These are phyloP conservation scores for Dendrocopos noguchii DNA, from an alignment of 2,113 vertebrate species.

Conservation along the genomic window DNA sequence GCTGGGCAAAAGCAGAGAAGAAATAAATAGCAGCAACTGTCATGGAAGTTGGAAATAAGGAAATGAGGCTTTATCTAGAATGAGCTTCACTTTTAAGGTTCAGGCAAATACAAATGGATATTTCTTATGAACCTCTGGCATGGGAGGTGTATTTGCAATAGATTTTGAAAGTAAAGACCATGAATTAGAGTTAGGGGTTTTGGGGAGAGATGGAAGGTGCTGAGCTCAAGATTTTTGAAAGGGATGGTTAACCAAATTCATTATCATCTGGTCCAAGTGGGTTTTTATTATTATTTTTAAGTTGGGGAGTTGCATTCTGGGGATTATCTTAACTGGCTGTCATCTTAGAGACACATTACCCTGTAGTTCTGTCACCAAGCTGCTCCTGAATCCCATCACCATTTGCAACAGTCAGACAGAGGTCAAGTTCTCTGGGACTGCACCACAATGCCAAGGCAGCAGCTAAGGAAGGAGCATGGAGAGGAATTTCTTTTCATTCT, in stretches of 20 bases:
- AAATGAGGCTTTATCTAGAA: neutral
- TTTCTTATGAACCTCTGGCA: neutral
- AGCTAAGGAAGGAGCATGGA: neutral
- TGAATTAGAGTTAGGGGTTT: neutral
- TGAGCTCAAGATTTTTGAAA: neutral
- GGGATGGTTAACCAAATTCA: neutral
- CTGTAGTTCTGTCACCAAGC: neutral
- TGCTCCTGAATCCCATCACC: neutral
- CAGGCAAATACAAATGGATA: neutral
- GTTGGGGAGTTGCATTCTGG: accelerated
- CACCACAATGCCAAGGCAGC: neutral
- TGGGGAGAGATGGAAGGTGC: neutral
- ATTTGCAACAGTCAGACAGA: neutral
- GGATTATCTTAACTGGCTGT: neutral
- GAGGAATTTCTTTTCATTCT: neutral
- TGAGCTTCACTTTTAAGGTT: neutral
- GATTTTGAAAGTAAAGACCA: neutral
- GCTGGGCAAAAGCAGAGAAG: neutral
- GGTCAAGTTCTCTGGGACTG: neutral
- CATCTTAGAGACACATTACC: neutral
- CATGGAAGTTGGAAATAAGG: neutral
- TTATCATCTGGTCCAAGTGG: neutral
- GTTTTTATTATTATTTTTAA: neutral
- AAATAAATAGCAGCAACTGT: neutral
- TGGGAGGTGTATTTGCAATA: neutral